Evolutionary conservation across 2,113 vertebrate species (phyloP).

Genomic region (Pseudolaguvia tuberculata): DNA sequence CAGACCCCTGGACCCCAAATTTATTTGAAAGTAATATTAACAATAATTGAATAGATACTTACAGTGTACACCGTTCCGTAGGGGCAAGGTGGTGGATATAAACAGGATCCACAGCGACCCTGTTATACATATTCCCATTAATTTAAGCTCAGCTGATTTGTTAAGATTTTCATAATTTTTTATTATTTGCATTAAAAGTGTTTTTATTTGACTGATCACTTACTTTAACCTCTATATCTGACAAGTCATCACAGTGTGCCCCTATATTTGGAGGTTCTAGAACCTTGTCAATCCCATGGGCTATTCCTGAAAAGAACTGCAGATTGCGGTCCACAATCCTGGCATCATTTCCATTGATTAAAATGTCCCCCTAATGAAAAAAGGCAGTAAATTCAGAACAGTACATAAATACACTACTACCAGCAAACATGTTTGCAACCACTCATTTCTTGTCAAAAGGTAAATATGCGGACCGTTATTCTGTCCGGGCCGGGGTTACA

Average conservation of each 20-base stretch:
- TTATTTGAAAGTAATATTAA: no score
- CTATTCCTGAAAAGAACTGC: slow-evolving; percentile 78
- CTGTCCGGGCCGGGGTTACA: no score
- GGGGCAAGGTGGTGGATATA: slow-evolving; percentile 57
- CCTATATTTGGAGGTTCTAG: slow-evolving; percentile 87
- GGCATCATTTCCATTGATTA: slow-evolving; percentile 70
- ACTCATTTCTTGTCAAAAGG: no score
- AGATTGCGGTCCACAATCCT: slow-evolving; percentile 76
- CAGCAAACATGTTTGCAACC: no score
- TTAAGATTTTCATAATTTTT: no score
- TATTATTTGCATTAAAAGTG: neutral
- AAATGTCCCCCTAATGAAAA: slow-evolving; percentile 75
- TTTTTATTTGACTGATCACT: neutral
- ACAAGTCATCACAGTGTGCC: slow-evolving; percentile 77
- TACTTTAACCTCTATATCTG: slow-evolving; percentile 55
- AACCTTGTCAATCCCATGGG: slow-evolving; percentile 82
- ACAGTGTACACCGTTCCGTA: slow-evolving; percentile 59
- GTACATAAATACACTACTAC: neutral
- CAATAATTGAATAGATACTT: slow-evolving; percentile 39
- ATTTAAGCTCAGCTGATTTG: neutral
- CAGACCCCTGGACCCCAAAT: no score
- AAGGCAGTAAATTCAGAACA: neutral
- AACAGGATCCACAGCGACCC: slow-evolving; percentile 69
- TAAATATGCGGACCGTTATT: no score
- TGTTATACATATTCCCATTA: slow-evolving; percentile 32